Evolutionary conservation across 2,888 invertebrate species (phyloP), one percentile per base, ranked within the genome.

Genomic region (Rhamphomyia laevipes): DNA sequence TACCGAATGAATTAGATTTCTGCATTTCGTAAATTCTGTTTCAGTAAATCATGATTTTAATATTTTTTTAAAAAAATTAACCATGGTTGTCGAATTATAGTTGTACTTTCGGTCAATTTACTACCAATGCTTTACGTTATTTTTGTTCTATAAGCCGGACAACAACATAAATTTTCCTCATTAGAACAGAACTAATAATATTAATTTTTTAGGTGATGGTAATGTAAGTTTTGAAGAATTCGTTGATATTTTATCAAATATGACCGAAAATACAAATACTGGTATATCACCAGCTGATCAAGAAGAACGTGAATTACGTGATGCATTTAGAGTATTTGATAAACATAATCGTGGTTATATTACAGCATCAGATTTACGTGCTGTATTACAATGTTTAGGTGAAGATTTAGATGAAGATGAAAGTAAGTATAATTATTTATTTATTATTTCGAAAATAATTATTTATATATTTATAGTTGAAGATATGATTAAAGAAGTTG

Each of bases 401-500:
- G 91, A 91, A 67, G 89, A 90, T 63, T 70, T 91, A 43, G 86
- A 86, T 12, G 91, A 91, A 62, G 91, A 91, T 69, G 91, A 91
- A 69, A 91, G 90, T 88, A 66, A 81, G 82, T 76, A 56, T 12
- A 9, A 18, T 41, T 30, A 5, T 23, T 2, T 13, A 43, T n/a
- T n/a, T n/a, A n/a, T n/a, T n/a, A n/a, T n/a, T n/a, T n/a, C n/a
- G n/a, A n/a, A 41, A 4, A 18, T 42, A 27, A 16, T 23, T 43
- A 18, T 30, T 27, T 2, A 27, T 27, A 7, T 27, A 16, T 9
- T 10, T 16, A 46, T 73, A 92, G 92, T 93, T 70, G 92, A 93
- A 68, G 92, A 93, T 65, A 93, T 94, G 92, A 93, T 94, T 63
- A 90, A 91, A 64, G 93, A 93, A 73, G 93, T 93, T 9, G 93